phyloP scores from a whole-genome alignment of 2,797 vertebrate genomes.

The Neostethus bicornis region DNA sequence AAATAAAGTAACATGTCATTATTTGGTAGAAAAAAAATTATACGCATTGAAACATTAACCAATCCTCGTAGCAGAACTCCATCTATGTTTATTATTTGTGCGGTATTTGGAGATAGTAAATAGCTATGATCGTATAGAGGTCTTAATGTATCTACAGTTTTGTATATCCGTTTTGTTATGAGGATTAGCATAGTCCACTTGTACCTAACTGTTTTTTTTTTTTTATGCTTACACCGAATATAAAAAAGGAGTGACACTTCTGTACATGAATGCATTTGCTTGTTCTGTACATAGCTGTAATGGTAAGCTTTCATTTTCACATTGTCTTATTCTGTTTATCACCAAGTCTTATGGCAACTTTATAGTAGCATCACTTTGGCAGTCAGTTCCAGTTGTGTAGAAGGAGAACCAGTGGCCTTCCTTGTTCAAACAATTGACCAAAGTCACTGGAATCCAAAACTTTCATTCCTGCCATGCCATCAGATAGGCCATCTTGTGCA shows the following conservation, averaged over 20 bases:
- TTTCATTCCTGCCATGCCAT: slow-evolving; percentile 52
- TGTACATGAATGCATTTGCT: slow-evolving; percentile 77
- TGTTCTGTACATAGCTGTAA: slow-evolving; percentile 76
- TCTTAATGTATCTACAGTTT: slow-evolving; percentile 77
- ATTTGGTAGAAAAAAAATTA: slow-evolving; percentile 69
- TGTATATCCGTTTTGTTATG: slow-evolving; percentile 78
- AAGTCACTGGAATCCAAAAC: slow-evolving; percentile 53
- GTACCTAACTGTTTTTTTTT: slow-evolving; percentile 74
- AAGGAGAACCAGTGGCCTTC: slow-evolving; percentile 52
- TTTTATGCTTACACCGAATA: slow-evolving; percentile 75
- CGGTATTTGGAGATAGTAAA: slow-evolving; percentile 77
- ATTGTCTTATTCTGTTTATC: slow-evolving; percentile 66
- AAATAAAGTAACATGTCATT: slow-evolving; percentile 65
- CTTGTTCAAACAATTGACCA: slow-evolving; percentile 54
- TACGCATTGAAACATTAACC: slow-evolving; percentile 67
- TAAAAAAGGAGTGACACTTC: slow-evolving; percentile 80
- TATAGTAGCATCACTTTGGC: slow-evolving; percentile 77
- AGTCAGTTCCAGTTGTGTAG: slow-evolving; percentile 70
- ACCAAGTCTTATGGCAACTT: slow-evolving; percentile 75
- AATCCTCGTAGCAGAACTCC: slow-evolving; percentile 74
- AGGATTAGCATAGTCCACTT: slow-evolving; percentile 78
- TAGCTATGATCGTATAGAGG: slow-evolving; percentile 78
- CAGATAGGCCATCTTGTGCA: slow-evolving; percentile 68
- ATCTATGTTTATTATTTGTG: slow-evolving; percentile 75
- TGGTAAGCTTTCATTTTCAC: slow-evolving; percentile 70